Evolutionary conservation across 92 coral and sea anemone species (phyloP).

Genomic region (Nematostella vectensis): DNA sequence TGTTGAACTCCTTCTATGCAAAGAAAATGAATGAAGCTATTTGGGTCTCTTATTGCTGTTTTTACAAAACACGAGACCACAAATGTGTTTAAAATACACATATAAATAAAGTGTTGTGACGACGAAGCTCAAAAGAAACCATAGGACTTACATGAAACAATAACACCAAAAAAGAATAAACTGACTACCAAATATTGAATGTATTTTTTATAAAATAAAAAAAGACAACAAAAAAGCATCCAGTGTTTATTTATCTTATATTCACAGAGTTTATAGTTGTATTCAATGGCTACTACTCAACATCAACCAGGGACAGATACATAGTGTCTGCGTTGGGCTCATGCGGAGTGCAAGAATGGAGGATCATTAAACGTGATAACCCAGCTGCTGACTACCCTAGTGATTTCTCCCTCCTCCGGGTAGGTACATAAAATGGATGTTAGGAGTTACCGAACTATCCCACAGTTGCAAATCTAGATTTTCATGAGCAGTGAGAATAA

Average conservation of each 20-base stretch:
- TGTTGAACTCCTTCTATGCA: no score
- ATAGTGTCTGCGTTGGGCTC: conserved; percentile 63
- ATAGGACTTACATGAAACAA: no score
- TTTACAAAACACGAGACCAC: no score
- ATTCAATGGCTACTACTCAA: conserved; percentile 79
- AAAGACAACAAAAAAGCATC: no score
- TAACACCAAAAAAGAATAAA: neutral
- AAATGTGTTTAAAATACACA: no score
- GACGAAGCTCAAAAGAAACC: no score
- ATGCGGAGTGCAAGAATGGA: conserved; percentile 61
- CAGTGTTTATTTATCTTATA: no score
- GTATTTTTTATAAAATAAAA: neutral
- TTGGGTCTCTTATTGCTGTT: no score
- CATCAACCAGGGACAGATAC: conserved; percentile 52
- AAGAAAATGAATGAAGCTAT: no score
- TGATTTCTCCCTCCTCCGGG: conserved; percentile 90
- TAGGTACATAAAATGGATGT: conserved; percentile 7
- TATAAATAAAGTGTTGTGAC: no score
- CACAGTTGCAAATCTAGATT: neutral
- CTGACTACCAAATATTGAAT: neutral
- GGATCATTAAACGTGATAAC: conserved; percentile 79
- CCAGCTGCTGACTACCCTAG: conserved; percentile 95
- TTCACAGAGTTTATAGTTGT: conserved; percentile 81
- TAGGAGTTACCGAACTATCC: neutral
- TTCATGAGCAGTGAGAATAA: no score